phyloP scores from a whole-genome alignment of 2,888 invertebrate species.

The Orthonevra nobilis region DNA sequence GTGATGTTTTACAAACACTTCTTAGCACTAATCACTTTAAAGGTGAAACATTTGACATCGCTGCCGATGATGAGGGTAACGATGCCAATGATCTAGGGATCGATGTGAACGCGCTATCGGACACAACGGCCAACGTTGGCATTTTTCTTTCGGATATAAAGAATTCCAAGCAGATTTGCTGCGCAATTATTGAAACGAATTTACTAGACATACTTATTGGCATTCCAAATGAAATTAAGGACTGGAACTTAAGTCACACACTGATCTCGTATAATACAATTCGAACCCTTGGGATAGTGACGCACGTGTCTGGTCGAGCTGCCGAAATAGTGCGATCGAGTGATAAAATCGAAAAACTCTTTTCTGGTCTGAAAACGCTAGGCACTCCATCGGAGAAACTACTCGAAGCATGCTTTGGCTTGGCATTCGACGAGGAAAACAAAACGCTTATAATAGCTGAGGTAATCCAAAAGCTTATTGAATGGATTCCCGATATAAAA shows the following conservation, averaged over 20 bases:
- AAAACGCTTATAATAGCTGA: constrained; percentile 79
- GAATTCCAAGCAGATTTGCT: constrained; percentile 74
- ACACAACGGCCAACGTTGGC: constrained; percentile 78
- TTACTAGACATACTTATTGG: constrained; percentile 78
- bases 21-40: constrained; percentile 77
- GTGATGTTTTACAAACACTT: constrained; percentile 78
- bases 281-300: constrained; percentile 75
- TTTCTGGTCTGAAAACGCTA: constrained; percentile 77
- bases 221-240: constrained; percentile 77
- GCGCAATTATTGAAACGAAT: constrained; percentile 79
- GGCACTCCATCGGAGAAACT: constrained; percentile 80
- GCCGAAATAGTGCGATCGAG: constrained; percentile 74
- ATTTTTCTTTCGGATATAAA: constrained; percentile 75
- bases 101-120: constrained; percentile 77
- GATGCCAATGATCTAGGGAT: constrained; percentile 74
- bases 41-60: constrained; percentile 76
- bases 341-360: constrained; percentile 76
- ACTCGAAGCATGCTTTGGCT: constrained; percentile 80
- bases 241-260: constrained; percentile 77
- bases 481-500: constrained; percentile 81
- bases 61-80: constrained; percentile 72
- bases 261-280: constrained; percentile 76
- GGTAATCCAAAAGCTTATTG: constrained; percentile 81
- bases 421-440: constrained; percentile 79
- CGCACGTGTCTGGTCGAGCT: constrained; percentile 74